Percentiles rank a stretch among this genome's conserved stretches.
Evolutionary conservation across 2,888 invertebrate species (phyloP).

Genomic region (Calameuta pallipes): DNA sequence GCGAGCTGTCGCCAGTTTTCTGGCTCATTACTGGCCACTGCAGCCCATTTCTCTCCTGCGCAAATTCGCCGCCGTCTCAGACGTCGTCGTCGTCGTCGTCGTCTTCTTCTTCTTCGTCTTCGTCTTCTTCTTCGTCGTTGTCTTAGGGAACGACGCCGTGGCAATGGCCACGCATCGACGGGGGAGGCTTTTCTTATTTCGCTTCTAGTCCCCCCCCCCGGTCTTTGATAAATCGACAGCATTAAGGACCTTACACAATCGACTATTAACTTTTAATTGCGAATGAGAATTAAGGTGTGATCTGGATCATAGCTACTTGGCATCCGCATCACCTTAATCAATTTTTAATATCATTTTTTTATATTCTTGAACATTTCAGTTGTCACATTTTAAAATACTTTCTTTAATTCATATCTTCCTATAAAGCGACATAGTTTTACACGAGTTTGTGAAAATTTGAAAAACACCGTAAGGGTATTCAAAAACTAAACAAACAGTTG

Average conservation of each 20-base stretch:
- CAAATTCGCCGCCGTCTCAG: slow-evolving; percentile 2
- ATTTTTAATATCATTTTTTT: background rate
- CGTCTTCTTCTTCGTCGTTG: slow-evolving; percentile 2
- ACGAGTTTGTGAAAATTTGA: background rate
- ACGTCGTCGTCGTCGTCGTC: slow-evolving; percentile 2
- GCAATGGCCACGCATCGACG: background rate
- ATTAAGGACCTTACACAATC: slow-evolving; percentile 39
- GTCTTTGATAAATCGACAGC: slow-evolving; percentile 47
- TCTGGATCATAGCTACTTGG: background rate
- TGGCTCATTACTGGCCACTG: slow-evolving; percentile 63
- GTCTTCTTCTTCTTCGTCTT: slow-evolving; percentile 18
- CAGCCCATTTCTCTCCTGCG: slow-evolving; percentile 52
- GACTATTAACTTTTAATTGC: slow-evolving; percentile 42
- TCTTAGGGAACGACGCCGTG: background rate
- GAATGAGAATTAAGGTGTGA: background rate
- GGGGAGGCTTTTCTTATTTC: slow-evolving; percentile 42
- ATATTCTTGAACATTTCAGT: background rate
- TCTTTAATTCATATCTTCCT: background rate
- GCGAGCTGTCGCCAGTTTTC: slow-evolving; percentile 65
- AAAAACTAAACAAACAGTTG: background rate
- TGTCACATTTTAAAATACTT: background rate
- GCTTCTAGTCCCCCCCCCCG: slow-evolving; percentile 33
- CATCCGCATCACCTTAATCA: background rate
- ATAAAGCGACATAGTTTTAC: background rate
- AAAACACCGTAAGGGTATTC: background rate